phyloP scores from a whole-genome alignment of 2,113 vertebrate genomes.

The Pseudorasbora parva region DNA sequence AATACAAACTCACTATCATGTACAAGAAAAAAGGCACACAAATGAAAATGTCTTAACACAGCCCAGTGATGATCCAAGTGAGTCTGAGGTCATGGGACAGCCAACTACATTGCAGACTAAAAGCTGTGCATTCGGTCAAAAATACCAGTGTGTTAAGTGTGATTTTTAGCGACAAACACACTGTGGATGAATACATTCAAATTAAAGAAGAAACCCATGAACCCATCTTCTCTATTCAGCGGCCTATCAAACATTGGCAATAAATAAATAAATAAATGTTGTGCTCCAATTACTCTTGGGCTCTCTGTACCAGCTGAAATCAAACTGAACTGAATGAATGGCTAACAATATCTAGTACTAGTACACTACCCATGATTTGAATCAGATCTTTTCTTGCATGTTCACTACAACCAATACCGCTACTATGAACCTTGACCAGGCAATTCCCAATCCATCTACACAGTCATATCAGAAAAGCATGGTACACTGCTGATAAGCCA shows the following conservation, averaged over 20 bases:
- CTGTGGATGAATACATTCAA: not conserved
- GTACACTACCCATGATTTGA: not conserved
- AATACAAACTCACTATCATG: constrained; percentile 4
- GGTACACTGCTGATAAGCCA: constrained; percentile 19
- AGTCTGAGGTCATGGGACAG: not conserved
- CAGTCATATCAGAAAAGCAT: not conserved
- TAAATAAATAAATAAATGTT: no score
- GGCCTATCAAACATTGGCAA: not conserved
- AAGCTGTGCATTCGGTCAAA: not conserved
- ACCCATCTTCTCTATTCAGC: not conserved
- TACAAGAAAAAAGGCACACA: not conserved
- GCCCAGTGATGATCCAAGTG: not conserved
- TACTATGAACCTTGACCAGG: constrained; percentile 1
- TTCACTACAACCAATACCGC: not conserved
- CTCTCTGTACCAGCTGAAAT: not conserved
- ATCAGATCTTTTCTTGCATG: not conserved
- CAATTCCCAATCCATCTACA: not conserved
- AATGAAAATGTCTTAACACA: not conserved
- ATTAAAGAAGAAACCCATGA: not conserved
- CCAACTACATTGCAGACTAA: not conserved
- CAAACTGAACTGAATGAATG: not conserved
- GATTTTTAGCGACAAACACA: not conserved
- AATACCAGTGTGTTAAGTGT: not conserved
- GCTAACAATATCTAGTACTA: not conserved
- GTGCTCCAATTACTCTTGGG: not conserved